Base-by-base conservation (phyloP, 2,888 invertebrate species). In the Agrochola circellaris region DNA sequence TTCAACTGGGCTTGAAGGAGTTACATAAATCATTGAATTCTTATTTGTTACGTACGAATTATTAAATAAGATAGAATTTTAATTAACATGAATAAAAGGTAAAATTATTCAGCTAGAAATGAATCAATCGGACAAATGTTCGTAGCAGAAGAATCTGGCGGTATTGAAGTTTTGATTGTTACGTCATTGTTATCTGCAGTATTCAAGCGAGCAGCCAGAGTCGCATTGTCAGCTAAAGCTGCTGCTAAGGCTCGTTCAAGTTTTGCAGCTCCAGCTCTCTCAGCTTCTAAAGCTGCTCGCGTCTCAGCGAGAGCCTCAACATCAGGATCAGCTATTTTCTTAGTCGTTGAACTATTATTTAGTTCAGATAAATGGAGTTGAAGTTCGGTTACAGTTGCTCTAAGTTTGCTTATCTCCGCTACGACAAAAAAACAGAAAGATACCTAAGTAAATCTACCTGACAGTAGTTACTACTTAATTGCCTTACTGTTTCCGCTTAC, bases 321-420 rank as follows among this genome's bases (percentile, higher is more conserved):
- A 67, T 94, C 93, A 9, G 85, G 86, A 58, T 92, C 86, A 11
- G 73, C 42, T 26, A 89, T 89, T 30, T 65, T 83, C 66, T 89
- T 91, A 1, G 76, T 64, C 51, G 87, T 83, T 38, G 74, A 78
- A 23, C 77, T 79, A 23, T 82, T 81, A 38, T 68, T 76, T 45
- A 85, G 71, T 42, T 90, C 80, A 54, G 75, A 84, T 82, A 94
- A 75, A 61, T 89, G 89, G 20, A 89, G 83, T 84, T 94, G 93
- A 9, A 95, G 87, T 82, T 95, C 95, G 0, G 92, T 86, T n/a
- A 95, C 89, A 17, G 91, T 82, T 2, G 92, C 89, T 73, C 85
- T 89, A 0, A 96, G 93, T 64, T 93, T 94, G 45, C 92, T 89
- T 87, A 94, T 93, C 93, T 96, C 95, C 65, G 90, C 96, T 96